Percentiles rank a stretch among this genome's conserved stretches.
Conservation (phyloP, 1,140 invertebrate genomes). For the Pomacea maculata region DNA sequence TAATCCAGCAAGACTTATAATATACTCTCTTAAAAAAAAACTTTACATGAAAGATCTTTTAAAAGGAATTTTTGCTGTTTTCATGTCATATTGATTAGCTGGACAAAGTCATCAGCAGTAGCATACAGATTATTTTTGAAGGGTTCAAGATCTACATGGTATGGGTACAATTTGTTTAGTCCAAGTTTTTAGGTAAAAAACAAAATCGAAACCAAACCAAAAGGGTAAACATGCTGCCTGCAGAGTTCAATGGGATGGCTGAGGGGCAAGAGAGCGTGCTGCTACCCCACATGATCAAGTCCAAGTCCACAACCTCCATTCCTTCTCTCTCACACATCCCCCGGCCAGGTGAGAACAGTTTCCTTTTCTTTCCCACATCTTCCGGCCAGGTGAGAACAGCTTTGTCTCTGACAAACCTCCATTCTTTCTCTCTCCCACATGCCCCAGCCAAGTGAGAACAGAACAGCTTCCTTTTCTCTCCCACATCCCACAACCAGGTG, state of each 20-base stretch:
- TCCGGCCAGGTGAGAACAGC: background rate
- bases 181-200: too few relatives aligned
- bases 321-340: conserved; percentile 48
- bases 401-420: background rate
- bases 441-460: conserved; percentile 39
- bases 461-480: background rate
- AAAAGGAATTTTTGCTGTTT: too few relatives aligned
- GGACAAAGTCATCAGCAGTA: too few relatives aligned
- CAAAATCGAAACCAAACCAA: too few relatives aligned
- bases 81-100: too few relatives aligned
- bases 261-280: background rate
- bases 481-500: background rate
- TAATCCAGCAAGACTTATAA: too few relatives aligned
- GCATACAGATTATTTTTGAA: too few relatives aligned
- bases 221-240: background rate
- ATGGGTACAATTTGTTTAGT: too few relatives aligned
- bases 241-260: background rate
- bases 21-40: too few relatives aligned
- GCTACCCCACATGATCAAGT: conserved; percentile 41
- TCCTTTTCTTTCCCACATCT: background rate
- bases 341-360: conserved; percentile 41
- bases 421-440: conserved; percentile 34
- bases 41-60: too few relatives aligned
- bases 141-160: too few relatives aligned
- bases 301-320: conserved; percentile 47